Conservation (phyloP, 2,113 vertebrate genomes). For the Chrysemys picta region DNA sequence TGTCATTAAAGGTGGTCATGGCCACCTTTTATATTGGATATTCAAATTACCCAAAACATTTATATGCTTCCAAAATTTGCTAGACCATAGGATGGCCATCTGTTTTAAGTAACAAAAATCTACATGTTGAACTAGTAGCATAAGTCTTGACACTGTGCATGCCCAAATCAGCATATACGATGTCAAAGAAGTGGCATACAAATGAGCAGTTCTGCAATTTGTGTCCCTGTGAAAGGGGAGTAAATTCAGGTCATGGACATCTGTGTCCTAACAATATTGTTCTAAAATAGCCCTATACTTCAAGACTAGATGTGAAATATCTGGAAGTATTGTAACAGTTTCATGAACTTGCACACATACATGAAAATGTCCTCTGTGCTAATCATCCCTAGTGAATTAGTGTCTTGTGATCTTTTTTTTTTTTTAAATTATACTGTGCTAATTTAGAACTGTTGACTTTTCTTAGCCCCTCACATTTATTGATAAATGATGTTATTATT, state of each 20-base stretch:
- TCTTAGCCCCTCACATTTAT: neutral
- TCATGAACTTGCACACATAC: neutral
- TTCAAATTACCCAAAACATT: neutral
- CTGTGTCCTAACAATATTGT: neutral
- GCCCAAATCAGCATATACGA: neutral
- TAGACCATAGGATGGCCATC: neutral
- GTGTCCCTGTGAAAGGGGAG: neutral
- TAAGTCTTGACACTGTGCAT: neutral
- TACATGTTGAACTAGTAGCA: neutral
- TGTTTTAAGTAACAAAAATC: neutral
- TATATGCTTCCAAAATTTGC: neutral
- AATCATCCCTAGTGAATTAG: neutral
- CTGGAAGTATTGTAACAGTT: neutral
- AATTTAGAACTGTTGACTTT: neutral
- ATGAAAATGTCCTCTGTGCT: neutral
- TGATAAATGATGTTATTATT: neutral
- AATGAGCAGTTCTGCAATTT: neutral
- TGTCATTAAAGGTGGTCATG: neutral
- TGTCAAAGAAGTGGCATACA: neutral
- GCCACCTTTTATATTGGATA: neutral
- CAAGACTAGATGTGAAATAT: neutral
- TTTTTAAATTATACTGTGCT: neutral
- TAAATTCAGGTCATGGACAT: neutral
- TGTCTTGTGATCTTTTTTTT: neutral
- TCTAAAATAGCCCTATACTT: neutral